Base-by-base conservation (phyloP, 2,888 invertebrate species). In the Agriopis leucophaearia region DNA sequence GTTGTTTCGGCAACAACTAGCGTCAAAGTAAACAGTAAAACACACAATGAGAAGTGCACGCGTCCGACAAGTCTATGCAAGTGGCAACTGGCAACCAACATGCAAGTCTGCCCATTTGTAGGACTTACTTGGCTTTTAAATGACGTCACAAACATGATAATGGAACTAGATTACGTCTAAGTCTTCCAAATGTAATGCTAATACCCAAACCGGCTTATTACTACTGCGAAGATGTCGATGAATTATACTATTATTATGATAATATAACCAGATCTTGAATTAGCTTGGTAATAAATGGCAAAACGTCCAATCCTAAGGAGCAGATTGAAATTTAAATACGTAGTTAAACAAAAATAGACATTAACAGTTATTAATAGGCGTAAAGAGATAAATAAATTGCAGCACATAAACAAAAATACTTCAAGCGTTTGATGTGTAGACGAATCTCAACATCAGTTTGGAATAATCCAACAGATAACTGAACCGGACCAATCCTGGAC, bases 401-500 rank as follows among this genome's bases (percentile, higher is more conserved):
- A 59, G 63, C 44, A 67, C 47, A 57, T 63, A 63, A 67, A 67
- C 67, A 67, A 67, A 58, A 67, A 58, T 66, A 66, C 59, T 51
- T 60, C 58, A 56, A 56, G 47, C 60, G 70, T 67, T 62, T 64
- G 67, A 70, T 70, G 62, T 68, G 69, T 64, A 63, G 61, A 51
- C 44, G 58, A 59, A 64, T 47, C 65, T 57, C 60, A 64, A 59
- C 56, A 40, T 47, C 36, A 45, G 56, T 51, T 69, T 40, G 51
- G n/a, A 69, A 61, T 64, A 51, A 64, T 69, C 64, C 60, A 38
- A 51, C 60, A 64, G 64, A 64, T 64, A 67, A 64, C 84, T 87
- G 83, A 87, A 89, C 86, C 81, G 84, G 85, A 89, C 87, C 87
- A 87, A 89, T 88, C 88, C 84, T 83, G 84, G 80, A 77, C 79